A percentile compares a stretch with the other conserved stretches of the same genome.
phyloP scores from a whole-genome alignment of 2,113 vertebrate genomes.

The Otis tarda region DNA sequence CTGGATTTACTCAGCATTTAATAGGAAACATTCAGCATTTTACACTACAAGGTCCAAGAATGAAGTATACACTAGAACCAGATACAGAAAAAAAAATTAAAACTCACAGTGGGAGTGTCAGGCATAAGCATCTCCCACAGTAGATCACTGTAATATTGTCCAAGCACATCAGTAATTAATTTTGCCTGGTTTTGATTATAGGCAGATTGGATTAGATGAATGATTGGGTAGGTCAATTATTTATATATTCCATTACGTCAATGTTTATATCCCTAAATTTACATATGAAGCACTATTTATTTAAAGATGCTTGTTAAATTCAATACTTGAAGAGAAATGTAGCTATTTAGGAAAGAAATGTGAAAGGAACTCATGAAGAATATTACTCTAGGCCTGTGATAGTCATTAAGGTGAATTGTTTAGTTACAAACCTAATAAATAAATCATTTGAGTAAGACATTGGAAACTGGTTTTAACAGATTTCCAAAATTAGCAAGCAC shows the following conservation, averaged over 20 bases:
- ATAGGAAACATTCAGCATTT: background rate
- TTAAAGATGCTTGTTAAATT: conserved; percentile 31
- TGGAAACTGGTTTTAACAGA: background rate
- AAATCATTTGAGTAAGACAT: background rate
- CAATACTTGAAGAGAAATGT: conserved; percentile 4
- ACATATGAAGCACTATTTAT: background rate
- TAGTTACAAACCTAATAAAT: conserved; percentile 29
- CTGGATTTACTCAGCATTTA: background rate
- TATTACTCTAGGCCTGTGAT: background rate
- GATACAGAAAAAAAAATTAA: background rate
- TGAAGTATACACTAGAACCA: background rate
- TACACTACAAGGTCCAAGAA: background rate
- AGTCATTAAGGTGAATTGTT: conserved; percentile 40
- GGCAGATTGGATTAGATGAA: background rate
- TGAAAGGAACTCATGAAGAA: background rate
- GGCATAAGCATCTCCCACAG: background rate
- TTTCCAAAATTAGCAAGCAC: background rate
- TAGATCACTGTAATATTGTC: background rate
- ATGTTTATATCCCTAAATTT: background rate
- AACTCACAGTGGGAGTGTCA: background rate
- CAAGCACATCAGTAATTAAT: background rate
- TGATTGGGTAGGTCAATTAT: background rate
- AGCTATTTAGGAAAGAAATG: conserved; percentile 8
- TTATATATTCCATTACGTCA: background rate
- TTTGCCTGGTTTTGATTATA: background rate